Evolutionary conservation across 2,113 vertebrate species (phyloP).

Genomic region (Passer domesticus): DNA sequence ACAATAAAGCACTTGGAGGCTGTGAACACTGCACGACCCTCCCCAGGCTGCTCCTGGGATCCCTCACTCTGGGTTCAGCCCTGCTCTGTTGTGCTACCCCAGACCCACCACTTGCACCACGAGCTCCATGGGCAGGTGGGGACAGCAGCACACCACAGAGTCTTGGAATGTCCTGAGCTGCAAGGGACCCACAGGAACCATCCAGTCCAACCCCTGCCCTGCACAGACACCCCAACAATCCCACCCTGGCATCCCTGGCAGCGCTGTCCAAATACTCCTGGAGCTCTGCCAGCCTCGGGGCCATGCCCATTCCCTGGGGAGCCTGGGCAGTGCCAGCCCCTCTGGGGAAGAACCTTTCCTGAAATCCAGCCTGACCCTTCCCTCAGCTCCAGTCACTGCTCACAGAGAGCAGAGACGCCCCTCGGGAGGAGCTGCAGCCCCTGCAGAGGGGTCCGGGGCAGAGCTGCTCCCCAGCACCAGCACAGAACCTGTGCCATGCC

Average conservation of each 20-base stretch:
- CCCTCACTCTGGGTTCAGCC: not conserved
- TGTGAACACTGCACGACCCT: rapidly evolving
- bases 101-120: not conserved
- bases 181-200: not conserved
- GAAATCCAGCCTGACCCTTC: rapidly evolving
- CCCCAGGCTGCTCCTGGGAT: not conserved
- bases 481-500: not conserved
- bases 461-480: not conserved
- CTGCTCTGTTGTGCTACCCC: rapidly evolving
- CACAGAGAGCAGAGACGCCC: not conserved
- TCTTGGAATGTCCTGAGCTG: not conserved
- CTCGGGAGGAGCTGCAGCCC: not conserved
- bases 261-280: rapidly evolving
- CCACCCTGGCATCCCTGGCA: not conserved
- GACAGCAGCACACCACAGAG: not conserved
- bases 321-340: not conserved
- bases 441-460: not conserved
- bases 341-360: not conserved
- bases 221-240: not conserved
- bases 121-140: not conserved
- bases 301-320: not conserved
- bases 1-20: rapidly evolving
- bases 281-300: not conserved
- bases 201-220: not conserved
- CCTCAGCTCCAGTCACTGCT: not conserved